Evolutionary conservation across 2,797 vertebrate genomes (phyloP).

Genomic region (Neomorphus geoffroyi): DNA sequence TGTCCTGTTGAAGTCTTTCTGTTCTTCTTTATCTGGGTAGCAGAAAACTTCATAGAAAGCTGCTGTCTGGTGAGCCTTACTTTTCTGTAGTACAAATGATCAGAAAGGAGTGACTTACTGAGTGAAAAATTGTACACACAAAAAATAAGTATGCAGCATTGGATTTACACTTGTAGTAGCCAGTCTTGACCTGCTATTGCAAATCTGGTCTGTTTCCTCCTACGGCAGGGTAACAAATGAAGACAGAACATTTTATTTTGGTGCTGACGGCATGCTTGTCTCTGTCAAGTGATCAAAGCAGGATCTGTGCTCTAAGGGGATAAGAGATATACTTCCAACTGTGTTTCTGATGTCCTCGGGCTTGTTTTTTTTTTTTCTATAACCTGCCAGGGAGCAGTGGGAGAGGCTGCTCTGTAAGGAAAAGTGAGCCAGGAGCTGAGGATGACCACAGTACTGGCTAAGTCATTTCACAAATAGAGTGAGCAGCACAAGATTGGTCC

Average conservation of each 20-base stretch:
- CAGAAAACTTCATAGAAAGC: not conserved
- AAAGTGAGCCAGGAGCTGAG: not conserved
- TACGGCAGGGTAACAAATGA: not conserved
- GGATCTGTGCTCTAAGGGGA: not conserved
- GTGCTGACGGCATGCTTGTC: not conserved
- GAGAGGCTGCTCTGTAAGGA: not conserved
- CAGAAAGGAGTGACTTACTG: not conserved
- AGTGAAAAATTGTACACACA: not conserved
- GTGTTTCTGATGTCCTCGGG: not conserved
- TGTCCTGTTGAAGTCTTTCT: not conserved
- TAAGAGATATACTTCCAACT: not conserved
- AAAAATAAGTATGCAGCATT: not conserved
- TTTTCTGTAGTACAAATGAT: not conserved
- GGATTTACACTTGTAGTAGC: not conserved
- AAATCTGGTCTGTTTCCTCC: not conserved
- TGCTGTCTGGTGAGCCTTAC: not conserved
- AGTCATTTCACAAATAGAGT: not conserved
- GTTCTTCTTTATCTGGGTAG: not conserved
- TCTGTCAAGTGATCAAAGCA: not conserved
- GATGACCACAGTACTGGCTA: rapidly evolving
- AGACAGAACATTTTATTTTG: not conserved
- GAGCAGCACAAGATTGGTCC: not conserved
- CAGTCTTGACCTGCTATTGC: not conserved
- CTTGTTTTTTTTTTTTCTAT: not conserved
- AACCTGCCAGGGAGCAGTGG: not conserved